These are phyloP conservation scores for Leptinotarsa rubiginosa DNA, from an alignment of 2,888 invertebrate species.

Conservation along the genomic window DNA sequence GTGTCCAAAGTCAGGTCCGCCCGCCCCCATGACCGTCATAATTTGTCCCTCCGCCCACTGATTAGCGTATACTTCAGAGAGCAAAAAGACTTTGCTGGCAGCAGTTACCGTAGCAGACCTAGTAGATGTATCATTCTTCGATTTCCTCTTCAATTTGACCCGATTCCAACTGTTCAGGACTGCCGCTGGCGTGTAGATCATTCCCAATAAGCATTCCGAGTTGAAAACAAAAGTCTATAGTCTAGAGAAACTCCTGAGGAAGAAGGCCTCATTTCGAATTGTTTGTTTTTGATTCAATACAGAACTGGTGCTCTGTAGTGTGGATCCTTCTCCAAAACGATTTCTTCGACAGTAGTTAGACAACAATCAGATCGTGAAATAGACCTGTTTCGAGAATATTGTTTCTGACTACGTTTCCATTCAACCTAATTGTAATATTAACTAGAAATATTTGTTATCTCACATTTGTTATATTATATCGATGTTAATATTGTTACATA, in stretches of 20 bases:
- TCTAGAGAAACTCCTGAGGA: constrained; percentile 48
- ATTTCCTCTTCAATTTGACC: constrained; percentile 21
- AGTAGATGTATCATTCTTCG: constrained; percentile 34
- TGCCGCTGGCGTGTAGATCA: constrained; percentile 61
- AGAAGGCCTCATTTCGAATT: constrained; percentile 53
- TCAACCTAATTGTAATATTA: constrained; percentile 54
- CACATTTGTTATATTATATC: constrained; percentile 65
- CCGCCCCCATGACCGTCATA: constrained; percentile 52
- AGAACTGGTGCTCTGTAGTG: constrained; percentile 60
- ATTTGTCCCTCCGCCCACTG: constrained; percentile 56
- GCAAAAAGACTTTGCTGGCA: constrained; percentile 66
- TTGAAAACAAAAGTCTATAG: constrained; percentile 45
- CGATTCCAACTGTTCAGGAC: constrained; percentile 51
- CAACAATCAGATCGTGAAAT: constrained; percentile 4
- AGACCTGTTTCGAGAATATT: not conserved
- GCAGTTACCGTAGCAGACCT: constrained; percentile 54
- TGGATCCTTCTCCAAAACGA: constrained; percentile 43
- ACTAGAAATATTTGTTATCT: constrained; percentile 59
- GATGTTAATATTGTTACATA: constrained; percentile 62
- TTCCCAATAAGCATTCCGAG: constrained; percentile 55
- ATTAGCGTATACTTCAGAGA: constrained; percentile 65
- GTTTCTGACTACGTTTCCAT: constrained; percentile 27
- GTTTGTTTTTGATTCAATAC: constrained; percentile 45
- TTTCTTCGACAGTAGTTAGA: not conserved
- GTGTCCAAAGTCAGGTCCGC: constrained; percentile 62